Evolutionary conservation across 2,113 vertebrate species (phyloP), one percentile per base, ranked within the genome.

Genomic region (Apodemus speciosus): DNA sequence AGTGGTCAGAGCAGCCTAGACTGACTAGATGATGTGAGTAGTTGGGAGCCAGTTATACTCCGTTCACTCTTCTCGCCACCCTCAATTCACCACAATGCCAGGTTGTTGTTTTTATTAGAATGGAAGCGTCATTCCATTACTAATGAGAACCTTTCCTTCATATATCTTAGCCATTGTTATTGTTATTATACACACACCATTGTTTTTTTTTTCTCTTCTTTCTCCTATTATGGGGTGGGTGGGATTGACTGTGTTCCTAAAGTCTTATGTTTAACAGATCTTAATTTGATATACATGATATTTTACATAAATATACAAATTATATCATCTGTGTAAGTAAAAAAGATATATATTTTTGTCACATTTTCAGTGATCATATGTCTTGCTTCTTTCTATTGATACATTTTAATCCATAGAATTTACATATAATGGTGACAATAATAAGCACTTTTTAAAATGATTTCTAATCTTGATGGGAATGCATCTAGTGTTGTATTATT

Each of bases 381-480:
- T 43, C 25, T 89, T 89, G 20, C 35, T 80, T 49, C 72, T 85
- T 86, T 89, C 81, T 62, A 91, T 66, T 79, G 11, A 58, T 46
- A 49, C 49, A 46, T 71, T 87, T 93, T 69, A 91, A 38, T 87
- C 62, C 72, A 72, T 91, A 84, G 15, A 79, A 69, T 69, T 94
- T 89, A 80, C 58, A 83, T 73, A 83, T 56, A 68, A 25, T 7
- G 60, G 8, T 62, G 11, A 80, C n/a, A 62, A 68, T 56, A 90
- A 38, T 91, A 60, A 89, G 27, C 21, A 75, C 83, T 71, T 68
- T 49, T 86, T 20, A 87, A 62, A 89, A 84, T 72, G 2, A 38
- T 86, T 92, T 96, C 32, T 93, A 25, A 91, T 83, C 92, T 87
- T 38, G 84, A 35, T 80, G 16, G 43, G 62, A 93, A 94, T 79